Percentiles rank a stretch among this genome's conserved stretches.
Evolutionary conservation across 1,140 invertebrate genomes (phyloP).

Genomic region (Holcopasites calliopsidis): DNA sequence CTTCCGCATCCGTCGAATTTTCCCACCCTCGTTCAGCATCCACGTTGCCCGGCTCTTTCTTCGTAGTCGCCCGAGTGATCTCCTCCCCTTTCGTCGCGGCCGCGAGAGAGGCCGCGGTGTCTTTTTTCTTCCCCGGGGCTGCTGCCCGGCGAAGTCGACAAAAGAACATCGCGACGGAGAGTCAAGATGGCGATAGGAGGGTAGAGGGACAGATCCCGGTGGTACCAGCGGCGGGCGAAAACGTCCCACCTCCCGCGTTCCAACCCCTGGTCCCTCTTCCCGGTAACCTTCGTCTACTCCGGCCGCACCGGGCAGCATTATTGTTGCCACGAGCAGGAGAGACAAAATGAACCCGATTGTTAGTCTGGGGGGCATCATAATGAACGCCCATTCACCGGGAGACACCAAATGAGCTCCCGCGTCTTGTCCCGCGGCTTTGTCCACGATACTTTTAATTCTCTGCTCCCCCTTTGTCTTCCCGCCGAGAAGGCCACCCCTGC

Average conservation of each 20-base stretch:
- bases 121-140: conserved; percentile 61
- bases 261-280: not conserved
- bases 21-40: not conserved
- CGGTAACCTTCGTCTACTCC: conserved; percentile 41
- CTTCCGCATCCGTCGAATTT: not conserved
- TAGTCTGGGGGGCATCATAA: conserved; percentile 74
- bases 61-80: conserved; percentile 34
- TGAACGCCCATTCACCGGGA: conserved; percentile 74
- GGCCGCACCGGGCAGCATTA: conserved; percentile 60
- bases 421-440: conserved; percentile 75
- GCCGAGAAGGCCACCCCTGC: conserved; percentile 34
- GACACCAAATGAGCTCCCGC: conserved; percentile 77
- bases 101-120: conserved; percentile 37
- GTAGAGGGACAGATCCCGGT: conserved; percentile 27
- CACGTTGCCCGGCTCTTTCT: conserved; percentile 9
- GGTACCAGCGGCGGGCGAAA: conserved; percentile 16
- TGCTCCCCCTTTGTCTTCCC: conserved; percentile 66
- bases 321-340: conserved; percentile 75
- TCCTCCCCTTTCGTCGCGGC: conserved; percentile 49
- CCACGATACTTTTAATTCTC: conserved; percentile 77
- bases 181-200: conserved; percentile 72
- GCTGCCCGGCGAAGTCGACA: conserved; percentile 67
- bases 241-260: conserved; percentile 16
- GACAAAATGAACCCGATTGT: conserved; percentile 76
- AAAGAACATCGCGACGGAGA: conserved; percentile 73